These are phyloP conservation scores for Operophtera brumata DNA, from an alignment of 2,888 invertebrate genomes.

Conservation along the genomic window DNA sequence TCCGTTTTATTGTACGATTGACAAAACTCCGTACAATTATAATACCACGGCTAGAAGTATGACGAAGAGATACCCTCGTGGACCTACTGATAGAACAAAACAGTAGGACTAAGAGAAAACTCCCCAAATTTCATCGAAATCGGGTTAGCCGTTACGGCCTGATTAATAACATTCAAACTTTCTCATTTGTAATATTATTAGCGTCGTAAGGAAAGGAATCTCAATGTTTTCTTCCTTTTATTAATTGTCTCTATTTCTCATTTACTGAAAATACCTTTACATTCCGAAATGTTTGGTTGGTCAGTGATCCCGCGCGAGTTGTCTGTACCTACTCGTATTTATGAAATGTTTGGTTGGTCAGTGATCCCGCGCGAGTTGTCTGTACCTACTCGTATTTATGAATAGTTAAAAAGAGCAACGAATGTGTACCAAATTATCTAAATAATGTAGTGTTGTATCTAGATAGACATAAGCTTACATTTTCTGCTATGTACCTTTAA, in stretches of 20 bases:
- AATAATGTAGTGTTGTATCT: conserved; percentile 68
- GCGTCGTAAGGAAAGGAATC: conserved; percentile 49
- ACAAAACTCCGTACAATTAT: no score
- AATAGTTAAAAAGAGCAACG: conserved; percentile 71
- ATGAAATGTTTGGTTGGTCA: conserved; percentile 65
- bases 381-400: conserved; percentile 44
- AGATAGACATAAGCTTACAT: conserved; percentile 67
- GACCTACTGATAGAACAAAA: no score
- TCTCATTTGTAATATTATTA: not conserved
- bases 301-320: conserved; percentile 48
- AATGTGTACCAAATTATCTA: conserved; percentile 78
- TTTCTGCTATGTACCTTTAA: conserved; percentile 50
- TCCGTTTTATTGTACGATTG: no score
- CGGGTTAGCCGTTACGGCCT: no score
- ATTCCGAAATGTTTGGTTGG: conserved; percentile 71
- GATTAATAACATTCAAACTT: conserved; percentile 16
- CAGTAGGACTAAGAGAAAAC: no score
- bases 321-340: conserved; percentile 40
- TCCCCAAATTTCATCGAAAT: no score
- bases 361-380: conserved; percentile 45
- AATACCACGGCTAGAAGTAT: no score
- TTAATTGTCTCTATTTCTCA: conserved; percentile 21
- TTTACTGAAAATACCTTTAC: conserved; percentile 52
- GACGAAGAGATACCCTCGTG: no score
- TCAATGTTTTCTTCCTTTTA: conserved; percentile 46